Conservation (phyloP, 2,888 invertebrate species). For the Tillus elongatus region DNA sequence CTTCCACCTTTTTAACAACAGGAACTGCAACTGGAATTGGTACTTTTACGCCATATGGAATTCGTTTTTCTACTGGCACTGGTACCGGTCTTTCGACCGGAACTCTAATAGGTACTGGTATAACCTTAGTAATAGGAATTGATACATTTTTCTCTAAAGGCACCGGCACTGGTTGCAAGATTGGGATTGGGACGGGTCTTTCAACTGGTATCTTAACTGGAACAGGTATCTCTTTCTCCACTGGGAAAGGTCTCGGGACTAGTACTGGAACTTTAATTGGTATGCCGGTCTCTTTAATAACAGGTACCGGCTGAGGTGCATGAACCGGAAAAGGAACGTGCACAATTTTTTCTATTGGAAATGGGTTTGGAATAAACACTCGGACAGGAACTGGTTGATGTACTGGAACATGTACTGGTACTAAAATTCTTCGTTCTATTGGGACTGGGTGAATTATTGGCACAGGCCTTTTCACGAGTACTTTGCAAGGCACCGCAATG, state of each 20-base stretch:
- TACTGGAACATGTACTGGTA: slow-evolving; percentile 54
- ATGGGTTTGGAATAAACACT: slow-evolving; percentile 56
- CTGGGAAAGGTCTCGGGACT: slow-evolving; percentile 55
- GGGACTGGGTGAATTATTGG: slow-evolving; percentile 46
- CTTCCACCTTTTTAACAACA: slow-evolving; percentile 52
- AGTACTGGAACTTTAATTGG: slow-evolving; percentile 38
- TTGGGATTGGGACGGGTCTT: slow-evolving; percentile 45
- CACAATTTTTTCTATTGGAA: slow-evolving; percentile 48
- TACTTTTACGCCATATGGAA: slow-evolving; percentile 41
- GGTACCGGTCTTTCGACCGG: slow-evolving; percentile 64
- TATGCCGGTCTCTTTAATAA: slow-evolving; percentile 13
- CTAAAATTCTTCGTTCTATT: slow-evolving; percentile 56
- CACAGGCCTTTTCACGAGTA: slow-evolving; percentile 45
- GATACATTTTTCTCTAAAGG: slow-evolving; percentile 47
- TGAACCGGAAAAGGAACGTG: slow-evolving; percentile 27
- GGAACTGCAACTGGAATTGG: slow-evolving; percentile 50
- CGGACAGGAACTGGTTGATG: slow-evolving; percentile 41
- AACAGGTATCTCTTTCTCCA: slow-evolving; percentile 52
- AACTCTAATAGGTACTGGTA: slow-evolving; percentile 57
- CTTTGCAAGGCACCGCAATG: slow-evolving; percentile 51
- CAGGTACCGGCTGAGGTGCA: slow-evolving; percentile 13
- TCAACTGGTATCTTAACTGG: slow-evolving; percentile 43
- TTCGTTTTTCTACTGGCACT: slow-evolving; percentile 55
- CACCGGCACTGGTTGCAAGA: slow-evolving; percentile 50
- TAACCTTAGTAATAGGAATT: slow-evolving; percentile 56